These are phyloP conservation scores for Paracentrotus lividus DNA, from an alignment of 53 echinoderm and acorn worm genomes.

Conservation along the genomic window DNA sequence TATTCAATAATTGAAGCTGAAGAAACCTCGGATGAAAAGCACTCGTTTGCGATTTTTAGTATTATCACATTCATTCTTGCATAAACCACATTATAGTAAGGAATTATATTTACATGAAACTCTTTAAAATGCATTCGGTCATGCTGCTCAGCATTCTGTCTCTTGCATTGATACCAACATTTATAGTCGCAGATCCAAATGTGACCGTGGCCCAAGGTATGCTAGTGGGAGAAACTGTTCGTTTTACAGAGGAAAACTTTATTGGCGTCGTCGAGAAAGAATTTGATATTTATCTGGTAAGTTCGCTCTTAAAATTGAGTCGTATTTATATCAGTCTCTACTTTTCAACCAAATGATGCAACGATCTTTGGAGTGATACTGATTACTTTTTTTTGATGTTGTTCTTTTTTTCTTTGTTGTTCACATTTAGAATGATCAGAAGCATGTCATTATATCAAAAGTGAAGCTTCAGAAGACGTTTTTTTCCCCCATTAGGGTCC, in stretches of 20 bases:
- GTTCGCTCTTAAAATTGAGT: neutral
- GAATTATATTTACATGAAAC: neutral
- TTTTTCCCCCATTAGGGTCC: too few relatives aligned
- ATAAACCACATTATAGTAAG: neutral
- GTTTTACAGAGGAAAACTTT: slow-evolving; percentile 30
- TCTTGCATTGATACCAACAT: neutral
- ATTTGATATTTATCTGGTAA: slow-evolving; percentile 55
- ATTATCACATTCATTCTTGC: too few relatives aligned
- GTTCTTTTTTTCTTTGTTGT: too few relatives aligned
- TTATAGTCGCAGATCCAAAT: neutral
- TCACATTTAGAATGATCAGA: too few relatives aligned
- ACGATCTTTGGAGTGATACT: too few relatives aligned
- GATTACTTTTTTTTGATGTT: too few relatives aligned
- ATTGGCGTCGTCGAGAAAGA: neutral
- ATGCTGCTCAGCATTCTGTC: neutral
- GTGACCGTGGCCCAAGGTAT: slow-evolving; percentile 42
- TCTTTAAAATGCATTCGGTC: neutral
- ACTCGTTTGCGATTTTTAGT: too few relatives aligned
- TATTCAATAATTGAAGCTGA: neutral
- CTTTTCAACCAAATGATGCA: too few relatives aligned
- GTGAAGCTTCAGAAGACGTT: too few relatives aligned
- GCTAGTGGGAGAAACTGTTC: slow-evolving; percentile 44
- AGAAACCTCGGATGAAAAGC: too few relatives aligned
- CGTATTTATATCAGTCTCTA: too few relatives aligned
- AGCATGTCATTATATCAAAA: too few relatives aligned